A percentile compares a stretch with the other conserved stretches of the same genome.
phyloP scores from a whole-genome alignment of 2,888 invertebrate genomes.

The Lithophane ornitopus region DNA sequence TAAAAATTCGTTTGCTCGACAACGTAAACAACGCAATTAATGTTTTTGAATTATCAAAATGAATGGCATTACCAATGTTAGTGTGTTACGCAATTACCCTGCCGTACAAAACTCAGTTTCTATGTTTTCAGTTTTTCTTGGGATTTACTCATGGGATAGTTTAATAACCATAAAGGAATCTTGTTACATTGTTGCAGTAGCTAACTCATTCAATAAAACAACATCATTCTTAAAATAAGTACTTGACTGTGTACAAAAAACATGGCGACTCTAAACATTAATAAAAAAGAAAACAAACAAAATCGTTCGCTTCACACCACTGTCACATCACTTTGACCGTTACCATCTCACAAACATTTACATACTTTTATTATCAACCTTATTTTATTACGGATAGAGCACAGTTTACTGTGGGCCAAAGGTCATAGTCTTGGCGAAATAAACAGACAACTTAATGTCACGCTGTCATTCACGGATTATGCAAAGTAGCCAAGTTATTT shows the following conservation, averaged over 20 bases:
- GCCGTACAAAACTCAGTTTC: neutral
- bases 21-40: too few relatives aligned
- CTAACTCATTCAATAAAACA: conserved; percentile 15
- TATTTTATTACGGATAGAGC: conserved; percentile 52
- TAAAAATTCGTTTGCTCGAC: too few relatives aligned
- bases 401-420: conserved; percentile 32
- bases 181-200: neutral
- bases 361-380: conserved; percentile 41
- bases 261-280: conserved; percentile 54
- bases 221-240: conserved; percentile 45
- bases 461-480: conserved; percentile 84
- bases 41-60: too few relatives aligned
- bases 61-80: too few relatives aligned
- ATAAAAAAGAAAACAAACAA: conserved; percentile 72
- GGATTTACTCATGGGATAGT: neutral
- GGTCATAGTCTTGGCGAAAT: conserved; percentile 67
- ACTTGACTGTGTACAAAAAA: conserved; percentile 55
- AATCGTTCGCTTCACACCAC: conserved; percentile 69
- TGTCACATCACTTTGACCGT: conserved; percentile 80
- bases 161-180: neutral
- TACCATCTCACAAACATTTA: conserved; percentile 67
- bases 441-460: conserved; percentile 84
- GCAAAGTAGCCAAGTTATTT: conserved; percentile 82
- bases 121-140: too few relatives aligned
- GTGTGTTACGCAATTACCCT: too few relatives aligned